Conservation (phyloP, 2,797 vertebrate species). For the Buphagus erythrorhynchus region DNA sequence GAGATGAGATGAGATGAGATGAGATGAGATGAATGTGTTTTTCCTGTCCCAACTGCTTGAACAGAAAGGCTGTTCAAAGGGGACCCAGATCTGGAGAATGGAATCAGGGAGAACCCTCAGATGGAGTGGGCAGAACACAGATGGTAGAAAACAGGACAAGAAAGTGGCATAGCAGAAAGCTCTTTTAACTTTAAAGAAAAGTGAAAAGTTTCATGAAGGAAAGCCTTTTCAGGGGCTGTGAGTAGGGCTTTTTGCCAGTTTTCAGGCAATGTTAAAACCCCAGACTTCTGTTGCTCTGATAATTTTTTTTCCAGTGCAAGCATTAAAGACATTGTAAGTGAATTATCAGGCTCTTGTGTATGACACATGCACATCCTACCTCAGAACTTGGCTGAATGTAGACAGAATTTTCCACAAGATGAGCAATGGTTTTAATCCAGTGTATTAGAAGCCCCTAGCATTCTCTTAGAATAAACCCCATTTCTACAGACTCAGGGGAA, state of each 20-base stretch:
- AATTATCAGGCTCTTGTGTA: background rate
- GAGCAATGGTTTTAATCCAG: background rate
- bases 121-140: background rate
- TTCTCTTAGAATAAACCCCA: background rate
- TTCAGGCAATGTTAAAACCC: background rate
- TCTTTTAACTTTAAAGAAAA: background rate
- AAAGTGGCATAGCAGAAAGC: background rate
- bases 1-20: background rate
- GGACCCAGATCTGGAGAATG: background rate
- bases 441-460: background rate
- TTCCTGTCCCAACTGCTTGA: background rate
- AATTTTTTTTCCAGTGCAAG: background rate
- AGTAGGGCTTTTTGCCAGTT: background rate
- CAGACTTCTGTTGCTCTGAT: background rate
- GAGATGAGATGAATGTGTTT: background rate
- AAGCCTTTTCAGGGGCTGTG: background rate
- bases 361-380: rapidly evolving
- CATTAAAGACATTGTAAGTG: background rate
- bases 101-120: background rate
- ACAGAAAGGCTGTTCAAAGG: background rate
- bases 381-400: background rate
- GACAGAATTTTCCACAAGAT: background rate
- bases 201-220: background rate
- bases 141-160: background rate
- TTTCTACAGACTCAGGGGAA: background rate